phyloP scores from a whole-genome alignment of 2,888 invertebrate species.

The Dilophus febrilis region DNA sequence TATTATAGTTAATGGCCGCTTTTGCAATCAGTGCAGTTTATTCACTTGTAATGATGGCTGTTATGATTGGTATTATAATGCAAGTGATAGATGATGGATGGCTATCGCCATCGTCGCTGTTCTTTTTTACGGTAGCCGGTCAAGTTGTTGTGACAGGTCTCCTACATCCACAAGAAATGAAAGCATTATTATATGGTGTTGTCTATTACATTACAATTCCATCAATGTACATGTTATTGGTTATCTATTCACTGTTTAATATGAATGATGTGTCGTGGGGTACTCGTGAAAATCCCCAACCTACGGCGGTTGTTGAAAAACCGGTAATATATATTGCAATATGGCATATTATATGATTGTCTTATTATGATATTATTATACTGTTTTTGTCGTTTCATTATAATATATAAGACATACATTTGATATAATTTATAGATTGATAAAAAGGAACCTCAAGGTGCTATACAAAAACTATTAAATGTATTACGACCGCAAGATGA shows the following conservation, averaged over 20 bases:
- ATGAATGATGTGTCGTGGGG: constrained; percentile 91
- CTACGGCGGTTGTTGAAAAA: constrained; percentile 6
- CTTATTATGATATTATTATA: too few relatives aligned
- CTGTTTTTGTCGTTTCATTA: background rate
- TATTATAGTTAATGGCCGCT: constrained; percentile 46
- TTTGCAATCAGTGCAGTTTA: constrained; percentile 60
- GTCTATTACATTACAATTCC: constrained; percentile 87
- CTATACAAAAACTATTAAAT: constrained; percentile 13
- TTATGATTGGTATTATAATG: constrained; percentile 60
- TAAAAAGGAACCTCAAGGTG: constrained; percentile 8
- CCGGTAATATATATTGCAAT: background rate
- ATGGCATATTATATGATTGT: too few relatives aligned
- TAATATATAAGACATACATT: constrained; percentile 2
- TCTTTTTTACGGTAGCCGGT: constrained; percentile 54
- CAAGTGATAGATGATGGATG: constrained; percentile 66
- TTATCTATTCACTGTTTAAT: constrained; percentile 84
- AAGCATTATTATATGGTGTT: constrained; percentile 53
- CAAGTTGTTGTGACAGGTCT: constrained; percentile 49
- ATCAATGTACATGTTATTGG: constrained; percentile 83
- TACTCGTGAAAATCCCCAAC: constrained; percentile 56
- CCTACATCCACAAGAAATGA: constrained; percentile 64
- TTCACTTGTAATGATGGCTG: constrained; percentile 74
- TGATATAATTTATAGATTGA: background rate
- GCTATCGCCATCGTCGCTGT: constrained; percentile 67
- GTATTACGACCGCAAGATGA: constrained; percentile 20